Evolutionary conservation across 1,140 invertebrate genomes (phyloP), one percentile per base, ranked within the genome.

Genomic region (Acromyrmex charruanus): DNA sequence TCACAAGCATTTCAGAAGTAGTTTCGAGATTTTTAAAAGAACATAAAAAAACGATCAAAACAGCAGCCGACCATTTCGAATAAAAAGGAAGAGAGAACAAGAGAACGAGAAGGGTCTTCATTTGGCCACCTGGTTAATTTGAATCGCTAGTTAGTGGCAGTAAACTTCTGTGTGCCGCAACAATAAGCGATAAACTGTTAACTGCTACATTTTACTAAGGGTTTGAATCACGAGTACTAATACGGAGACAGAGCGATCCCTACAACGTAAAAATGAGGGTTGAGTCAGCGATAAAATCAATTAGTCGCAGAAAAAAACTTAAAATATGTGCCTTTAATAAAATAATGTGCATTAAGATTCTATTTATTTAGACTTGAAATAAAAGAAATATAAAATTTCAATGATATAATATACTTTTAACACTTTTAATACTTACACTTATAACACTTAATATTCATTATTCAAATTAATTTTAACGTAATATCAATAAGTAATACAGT

Each of bases 61-160:
- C 21, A 16, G 0, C 35, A 63, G 31, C 21, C 25, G 44, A 2
- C 7, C 12, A 80, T 14, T 65, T 31, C 7, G 5, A 12, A 61
- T 25, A 66, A 3, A 44, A 77, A 49, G 21, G 51, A 3, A 21
- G 21, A 61, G 10, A 35, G 14, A 53, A 1, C 2, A 4, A 35
- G 14, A 55, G 1, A 12, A 69, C 0, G 31, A 69, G 18, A 3
- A 55, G 3, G n/a, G 9, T 21, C 28, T 58, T 71, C 1, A 21
- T 14, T 25, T 69, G 31, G 3, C 49, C 31, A 77, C n/a, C 74
- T 51, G 39, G 53, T 58, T 58, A 14, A 77, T 77, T 77, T 35
- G 39, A 79, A 28, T 9, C 3, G 25, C 21, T n/a, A 44, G 39
- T 63, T 79, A n/a, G 49, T 68, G 53, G 28, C 39, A 66, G 9